A percentile compares a stretch with the other conserved stretches of the same genome.
These are phyloP conservation scores for Chaetogeoica ovagalla DNA, from an alignment of 2,888 invertebrate genomes.

Conservation along the genomic window DNA sequence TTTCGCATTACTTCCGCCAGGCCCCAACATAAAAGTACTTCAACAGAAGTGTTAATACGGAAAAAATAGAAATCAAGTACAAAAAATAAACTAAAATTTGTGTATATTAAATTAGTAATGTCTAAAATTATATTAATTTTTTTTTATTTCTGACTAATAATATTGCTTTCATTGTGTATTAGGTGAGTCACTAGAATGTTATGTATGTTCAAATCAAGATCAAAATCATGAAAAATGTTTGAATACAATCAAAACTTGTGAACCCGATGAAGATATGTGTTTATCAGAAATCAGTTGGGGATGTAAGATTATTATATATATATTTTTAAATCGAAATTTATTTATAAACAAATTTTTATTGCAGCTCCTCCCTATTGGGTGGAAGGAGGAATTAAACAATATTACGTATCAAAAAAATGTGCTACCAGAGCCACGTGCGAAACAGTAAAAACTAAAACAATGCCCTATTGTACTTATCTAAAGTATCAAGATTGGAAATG, in stretches of 20 bases:
- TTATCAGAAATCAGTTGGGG: slow-evolving; percentile 91
- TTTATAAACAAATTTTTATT: slow-evolving; percentile 41
- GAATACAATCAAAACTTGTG: slow-evolving; percentile 88
- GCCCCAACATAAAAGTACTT: no score
- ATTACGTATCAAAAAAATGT: slow-evolving; percentile 89
- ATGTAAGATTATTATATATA: slow-evolving; percentile 62
- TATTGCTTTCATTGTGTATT: slow-evolving; percentile 51
- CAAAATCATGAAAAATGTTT: slow-evolving; percentile 90
- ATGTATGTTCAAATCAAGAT: slow-evolving; percentile 91
- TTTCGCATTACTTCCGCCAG: no score
- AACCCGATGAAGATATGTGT: slow-evolving; percentile 83
- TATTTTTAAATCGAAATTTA: no score
- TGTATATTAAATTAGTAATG: no score
- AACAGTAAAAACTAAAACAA: slow-evolving; percentile 69
- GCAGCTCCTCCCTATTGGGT: slow-evolving; percentile 91
- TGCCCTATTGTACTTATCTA: slow-evolving; percentile 82
- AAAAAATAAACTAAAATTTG: no score
- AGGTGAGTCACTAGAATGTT: slow-evolving; percentile 83
- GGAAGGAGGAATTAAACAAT: slow-evolving; percentile 88
- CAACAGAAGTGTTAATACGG: no score
- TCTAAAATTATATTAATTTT: no score
- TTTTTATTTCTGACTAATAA: no score
- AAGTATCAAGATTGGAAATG: slow-evolving; percentile 98
- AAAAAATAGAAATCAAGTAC: no score
- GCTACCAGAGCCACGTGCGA: slow-evolving; percentile 80